phyloP scores from a whole-genome alignment of 2,888 invertebrate species.

The Cosmia pyralina region DNA sequence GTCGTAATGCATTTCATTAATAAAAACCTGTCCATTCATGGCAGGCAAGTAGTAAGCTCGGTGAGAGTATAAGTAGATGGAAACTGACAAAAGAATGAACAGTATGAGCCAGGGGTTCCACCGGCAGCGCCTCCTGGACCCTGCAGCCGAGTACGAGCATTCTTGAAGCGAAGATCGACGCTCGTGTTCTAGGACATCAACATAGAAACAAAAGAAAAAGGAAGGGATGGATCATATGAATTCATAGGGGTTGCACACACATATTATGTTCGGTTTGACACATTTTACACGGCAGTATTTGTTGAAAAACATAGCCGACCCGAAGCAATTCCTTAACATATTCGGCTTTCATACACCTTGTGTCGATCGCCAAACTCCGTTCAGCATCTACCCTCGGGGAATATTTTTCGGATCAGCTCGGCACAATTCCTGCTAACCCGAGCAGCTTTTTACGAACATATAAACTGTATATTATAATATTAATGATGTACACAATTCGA shows the following conservation, averaged over 20 bases:
- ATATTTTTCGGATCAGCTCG: not conserved
- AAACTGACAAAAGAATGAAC: slow-evolving; percentile 33
- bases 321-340: too few relatives aligned
- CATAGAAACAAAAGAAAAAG: not conserved
- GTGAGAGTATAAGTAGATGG: slow-evolving; percentile 49
- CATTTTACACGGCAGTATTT: not conserved
- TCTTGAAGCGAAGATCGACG: slow-evolving; percentile 60
- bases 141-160: slow-evolving; percentile 49
- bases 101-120: slow-evolving; percentile 60
- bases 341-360: not conserved
- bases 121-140: slow-evolving; percentile 19
- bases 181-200: slow-evolving; percentile 48
- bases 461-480: too few relatives aligned
- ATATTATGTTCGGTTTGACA: not conserved
- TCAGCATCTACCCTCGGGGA: not conserved
- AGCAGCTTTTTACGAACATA: too few relatives aligned
- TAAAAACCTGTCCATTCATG: not conserved
- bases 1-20: not conserved
- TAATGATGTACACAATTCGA: too few relatives aligned
- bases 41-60: slow-evolving; percentile 1
- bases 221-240: not conserved
- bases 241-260: not conserved
- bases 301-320: not conserved
- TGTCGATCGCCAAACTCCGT: not conserved
- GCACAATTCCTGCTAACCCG: not conserved